Evolutionary conservation across 2,888 invertebrate species (phyloP).

Genomic region (Lymantria dispar): DNA sequence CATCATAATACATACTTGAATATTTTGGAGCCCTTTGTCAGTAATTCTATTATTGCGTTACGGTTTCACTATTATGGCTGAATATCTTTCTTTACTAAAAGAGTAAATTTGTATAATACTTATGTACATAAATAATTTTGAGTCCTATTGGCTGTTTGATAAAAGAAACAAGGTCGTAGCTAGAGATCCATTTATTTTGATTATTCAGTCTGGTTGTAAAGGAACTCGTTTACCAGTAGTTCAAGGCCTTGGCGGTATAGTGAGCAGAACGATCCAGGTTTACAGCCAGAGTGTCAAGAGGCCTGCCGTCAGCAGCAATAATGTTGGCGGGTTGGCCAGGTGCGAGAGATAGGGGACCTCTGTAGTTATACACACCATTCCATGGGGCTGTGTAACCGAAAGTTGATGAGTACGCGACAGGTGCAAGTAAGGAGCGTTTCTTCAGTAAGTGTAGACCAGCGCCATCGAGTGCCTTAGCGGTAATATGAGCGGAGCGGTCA

Average conservation of each 20-base stretch:
- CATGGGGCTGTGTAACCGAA: slow-evolving; percentile 19
- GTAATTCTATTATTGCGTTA: too few relatives aligned
- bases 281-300: slow-evolving; percentile 70
- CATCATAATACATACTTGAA: too few relatives aligned
- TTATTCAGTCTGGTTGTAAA: too few relatives aligned
- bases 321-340: slow-evolving; percentile 73
- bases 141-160: too few relatives aligned
- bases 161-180: too few relatives aligned
- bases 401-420: slow-evolving; percentile 18
- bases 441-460: slow-evolving; percentile 55
- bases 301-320: slow-evolving; percentile 67
- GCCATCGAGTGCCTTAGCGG: slow-evolving; percentile 55
- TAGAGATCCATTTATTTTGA: too few relatives aligned
- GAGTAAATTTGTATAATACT: too few relatives aligned
- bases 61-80: too few relatives aligned
- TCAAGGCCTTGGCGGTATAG: slow-evolving; percentile 59
- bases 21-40: too few relatives aligned
- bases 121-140: too few relatives aligned
- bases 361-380: slow-evolving; percentile 46
- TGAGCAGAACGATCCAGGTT: slow-evolving; percentile 72
- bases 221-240: too few relatives aligned
- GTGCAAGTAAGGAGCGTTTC: slow-evolving; percentile 53
- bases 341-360: slow-evolving; percentile 68
- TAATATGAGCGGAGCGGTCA: slow-evolving; percentile 68
- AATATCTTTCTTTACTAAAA: too few relatives aligned